Conservation (phyloP, 2,113 vertebrate species). For the Pungitius pungitius region DNA sequence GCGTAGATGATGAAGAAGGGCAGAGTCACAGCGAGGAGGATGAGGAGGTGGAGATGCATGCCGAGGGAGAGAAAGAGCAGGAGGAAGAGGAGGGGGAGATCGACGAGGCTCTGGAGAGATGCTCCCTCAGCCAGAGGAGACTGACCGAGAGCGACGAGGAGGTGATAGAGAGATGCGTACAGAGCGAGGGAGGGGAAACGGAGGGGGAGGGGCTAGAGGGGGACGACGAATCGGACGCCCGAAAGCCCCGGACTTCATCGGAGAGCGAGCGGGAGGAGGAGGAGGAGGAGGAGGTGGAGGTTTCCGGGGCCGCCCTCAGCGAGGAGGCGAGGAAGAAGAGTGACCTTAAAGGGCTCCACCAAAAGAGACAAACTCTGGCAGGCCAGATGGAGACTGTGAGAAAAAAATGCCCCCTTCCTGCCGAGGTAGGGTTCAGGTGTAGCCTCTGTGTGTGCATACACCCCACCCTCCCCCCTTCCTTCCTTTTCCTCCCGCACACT, state of each 20-base stretch:
- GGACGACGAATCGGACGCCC: conserved; percentile 28
- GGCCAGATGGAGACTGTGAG: conserved; percentile 33
- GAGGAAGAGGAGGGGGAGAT: conserved; percentile 46
- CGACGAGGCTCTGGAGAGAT: conserved; percentile 51
- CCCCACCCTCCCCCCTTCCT: no score
- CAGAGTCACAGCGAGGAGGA: conserved; percentile 33
- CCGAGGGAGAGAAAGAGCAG: conserved; percentile 1
- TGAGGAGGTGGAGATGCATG: conserved; percentile 23
- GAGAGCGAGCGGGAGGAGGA: conserved; percentile 45
- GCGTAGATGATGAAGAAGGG: conserved; percentile 18
- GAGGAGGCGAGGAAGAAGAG: not conserved
- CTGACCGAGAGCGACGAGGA: conserved; percentile 18
- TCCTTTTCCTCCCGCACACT: not conserved
- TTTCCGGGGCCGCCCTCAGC: conserved; percentile 23
- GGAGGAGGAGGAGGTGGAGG: conserved; percentile 40
- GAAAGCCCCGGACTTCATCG: not conserved
- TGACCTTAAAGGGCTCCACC: not conserved
- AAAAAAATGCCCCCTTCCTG: conserved; percentile 33
- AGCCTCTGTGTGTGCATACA: conserved; percentile 41
- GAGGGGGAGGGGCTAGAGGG: conserved; percentile 21
- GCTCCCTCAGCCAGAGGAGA: conserved; percentile 58
- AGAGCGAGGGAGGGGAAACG: conserved; percentile 34
- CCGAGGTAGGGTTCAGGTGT: conserved; percentile 73
- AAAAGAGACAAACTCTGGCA: conserved; percentile 12
- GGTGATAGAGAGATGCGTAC: conserved; percentile 43